These are phyloP conservation scores for Exephanes ischioxanthus DNA, from an alignment of 2,888 invertebrate genomes.

Conservation along the genomic window DNA sequence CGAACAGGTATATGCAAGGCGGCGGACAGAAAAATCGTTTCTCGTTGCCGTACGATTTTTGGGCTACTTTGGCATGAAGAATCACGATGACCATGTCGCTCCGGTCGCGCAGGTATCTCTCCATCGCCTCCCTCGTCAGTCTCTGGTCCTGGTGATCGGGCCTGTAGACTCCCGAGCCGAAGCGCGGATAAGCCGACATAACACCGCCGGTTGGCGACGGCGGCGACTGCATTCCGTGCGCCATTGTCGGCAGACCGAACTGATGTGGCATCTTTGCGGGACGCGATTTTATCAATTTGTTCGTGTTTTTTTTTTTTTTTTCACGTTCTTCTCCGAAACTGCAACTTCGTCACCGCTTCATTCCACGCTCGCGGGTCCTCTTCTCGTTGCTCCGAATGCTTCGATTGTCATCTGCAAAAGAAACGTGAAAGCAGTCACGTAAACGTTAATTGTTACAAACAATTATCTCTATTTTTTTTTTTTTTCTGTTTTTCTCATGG, in stretches of 20 bases:
- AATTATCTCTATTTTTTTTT: slow-evolving; percentile 18
- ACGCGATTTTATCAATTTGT: too few species aligned
- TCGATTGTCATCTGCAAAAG: slow-evolving; percentile 1
- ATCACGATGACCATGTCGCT: slow-evolving; percentile 99
- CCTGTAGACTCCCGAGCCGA: slow-evolving; percentile 89
- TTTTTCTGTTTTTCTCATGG: neutral
- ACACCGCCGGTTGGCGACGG: slow-evolving; percentile 89
- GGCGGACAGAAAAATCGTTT: slow-evolving; percentile 99
- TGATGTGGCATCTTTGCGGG: slow-evolving; percentile 91
- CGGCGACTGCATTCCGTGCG: slow-evolving; percentile 92
- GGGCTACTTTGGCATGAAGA: slow-evolving; percentile 99
- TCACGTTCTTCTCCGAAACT: neutral
- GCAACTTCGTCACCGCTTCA: slow-evolving; percentile 63
- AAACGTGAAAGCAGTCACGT: neutral
- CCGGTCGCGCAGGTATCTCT: slow-evolving; percentile 96
- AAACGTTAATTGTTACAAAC: slow-evolving; percentile 35
- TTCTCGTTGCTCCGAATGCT: slow-evolving; percentile 11
- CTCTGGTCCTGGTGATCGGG: slow-evolving; percentile 91
- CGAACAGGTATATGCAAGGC: slow-evolving; percentile 98
- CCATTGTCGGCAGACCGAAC: slow-evolving; percentile 91
- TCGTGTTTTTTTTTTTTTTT: neutral
- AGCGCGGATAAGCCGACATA: slow-evolving; percentile 87
- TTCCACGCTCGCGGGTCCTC: slow-evolving; percentile 51
- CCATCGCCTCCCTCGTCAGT: slow-evolving; percentile 97
- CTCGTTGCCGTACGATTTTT: slow-evolving; percentile 99